A percentile compares a stretch with the other conserved stretches of the same genome.
These are phyloP conservation scores for Hoplostethus mediterraneus DNA, from an alignment of 2,797 vertebrate genomes.

Conservation along the genomic window DNA sequence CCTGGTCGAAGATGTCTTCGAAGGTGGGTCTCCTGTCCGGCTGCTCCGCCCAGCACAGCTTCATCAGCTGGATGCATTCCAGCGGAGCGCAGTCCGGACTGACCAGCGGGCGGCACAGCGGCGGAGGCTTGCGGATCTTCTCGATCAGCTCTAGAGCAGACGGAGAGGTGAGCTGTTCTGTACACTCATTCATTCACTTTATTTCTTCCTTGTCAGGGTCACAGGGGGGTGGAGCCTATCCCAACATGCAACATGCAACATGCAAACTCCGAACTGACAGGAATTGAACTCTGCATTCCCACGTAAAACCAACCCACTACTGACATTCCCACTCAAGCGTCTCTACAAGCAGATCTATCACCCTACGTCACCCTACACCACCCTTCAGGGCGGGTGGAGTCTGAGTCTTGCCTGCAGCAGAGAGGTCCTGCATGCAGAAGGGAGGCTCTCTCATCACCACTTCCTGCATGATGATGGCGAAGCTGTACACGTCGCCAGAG, in stretches of 20 bases:
- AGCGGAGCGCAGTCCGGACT: constrained; percentile 86
- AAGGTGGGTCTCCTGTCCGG: constrained; percentile 87
- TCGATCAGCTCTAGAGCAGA: constrained; percentile 86
- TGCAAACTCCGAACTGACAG: no score
- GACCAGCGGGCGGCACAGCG: constrained; percentile 88
- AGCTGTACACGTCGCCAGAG: constrained; percentile 84
- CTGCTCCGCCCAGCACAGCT: constrained; percentile 91
- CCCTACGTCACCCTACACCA: neutral
- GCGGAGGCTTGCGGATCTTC: constrained; percentile 87
- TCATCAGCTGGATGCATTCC: constrained; percentile 93
- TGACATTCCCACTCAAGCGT: no score
- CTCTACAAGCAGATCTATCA: no score
- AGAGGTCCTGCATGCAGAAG: constrained; percentile 83
- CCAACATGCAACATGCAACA: no score
- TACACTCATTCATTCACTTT: no score
- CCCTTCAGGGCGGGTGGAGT: neutral
- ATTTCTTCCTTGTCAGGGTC: no score
- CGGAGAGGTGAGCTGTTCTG: no score
- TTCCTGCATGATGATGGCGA: constrained; percentile 87
- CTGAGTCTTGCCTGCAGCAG: constrained; percentile 69
- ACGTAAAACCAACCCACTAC: no score
- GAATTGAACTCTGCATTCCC: no score
- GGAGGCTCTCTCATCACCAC: constrained; percentile 84
- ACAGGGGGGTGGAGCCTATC: no score
- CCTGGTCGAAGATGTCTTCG: constrained; percentile 92